Percentiles rank a stretch among this genome's conserved stretches.
Evolutionary conservation across 2,797 vertebrate genomes (phyloP).

Genomic region (Microctenopoma lineatum): DNA sequence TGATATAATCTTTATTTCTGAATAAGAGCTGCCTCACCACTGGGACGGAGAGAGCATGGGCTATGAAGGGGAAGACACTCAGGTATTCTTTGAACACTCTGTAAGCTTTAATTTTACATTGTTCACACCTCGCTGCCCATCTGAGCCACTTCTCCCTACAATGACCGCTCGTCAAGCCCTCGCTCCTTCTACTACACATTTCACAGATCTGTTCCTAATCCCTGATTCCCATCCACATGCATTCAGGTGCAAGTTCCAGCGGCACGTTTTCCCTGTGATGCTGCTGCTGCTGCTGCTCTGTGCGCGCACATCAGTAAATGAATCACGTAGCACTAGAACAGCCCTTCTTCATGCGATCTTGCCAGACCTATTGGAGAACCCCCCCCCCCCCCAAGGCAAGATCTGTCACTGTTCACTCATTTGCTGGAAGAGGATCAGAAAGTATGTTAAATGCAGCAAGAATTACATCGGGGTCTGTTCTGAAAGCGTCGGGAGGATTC

Average conservation of each 20-base stretch:
- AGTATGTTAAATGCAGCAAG: constrained; percentile 79
- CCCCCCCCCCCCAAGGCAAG: constrained; percentile 66
- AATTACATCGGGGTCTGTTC: constrained; percentile 63
- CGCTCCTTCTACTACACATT: constrained; percentile 51
- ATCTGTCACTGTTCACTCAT: constrained; percentile 84
- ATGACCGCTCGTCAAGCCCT: constrained; percentile 66
- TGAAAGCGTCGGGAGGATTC: constrained; percentile 77
- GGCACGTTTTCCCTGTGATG: constrained; percentile 65
- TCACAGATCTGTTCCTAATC: constrained; percentile 67
- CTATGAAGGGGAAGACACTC: constrained; percentile 14
- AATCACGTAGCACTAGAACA: constrained; percentile 85
- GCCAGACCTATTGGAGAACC: constrained; percentile 79
- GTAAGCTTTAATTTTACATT: constrained; percentile 53
- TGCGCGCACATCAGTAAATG: constrained; percentile 84
- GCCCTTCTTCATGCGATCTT: constrained; percentile 84
- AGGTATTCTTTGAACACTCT: constrained; percentile 34
- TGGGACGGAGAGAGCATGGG: constrained; percentile 28
- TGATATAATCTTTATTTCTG: constrained; percentile 52
- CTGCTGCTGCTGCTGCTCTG: constrained; percentile 53
- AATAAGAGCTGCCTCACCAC: constrained; percentile 42
- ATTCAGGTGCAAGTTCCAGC: constrained; percentile 71
- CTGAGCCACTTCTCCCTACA: constrained; percentile 39
- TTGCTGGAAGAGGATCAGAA: constrained; percentile 81
- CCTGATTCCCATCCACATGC: constrained; percentile 71
- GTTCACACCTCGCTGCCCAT: constrained; percentile 26